Base-by-base conservation (phyloP, 1,140 invertebrate genomes). In the Capitella teleta region DNA sequence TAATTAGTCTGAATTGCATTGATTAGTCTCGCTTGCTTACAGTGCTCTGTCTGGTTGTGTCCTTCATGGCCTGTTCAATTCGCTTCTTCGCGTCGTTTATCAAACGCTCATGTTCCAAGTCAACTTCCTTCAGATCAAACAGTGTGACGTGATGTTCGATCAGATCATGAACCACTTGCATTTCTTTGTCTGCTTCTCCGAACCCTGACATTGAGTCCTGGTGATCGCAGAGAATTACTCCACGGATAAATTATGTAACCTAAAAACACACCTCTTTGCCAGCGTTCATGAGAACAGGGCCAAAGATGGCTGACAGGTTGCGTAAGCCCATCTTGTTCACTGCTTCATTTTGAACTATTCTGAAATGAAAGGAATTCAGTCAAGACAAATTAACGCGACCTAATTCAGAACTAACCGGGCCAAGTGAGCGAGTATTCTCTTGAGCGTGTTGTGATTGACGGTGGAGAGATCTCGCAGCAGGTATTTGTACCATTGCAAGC, bases 361-460 rank as follows among this genome's bases (percentile, higher is more conserved):
- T n/a, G 47, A 16, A 59, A 56, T 36, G 34, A 26, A 52, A 10
- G 41, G 54, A 45, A 58, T 21, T 21, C 12, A 2, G 2, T 8
- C 2, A 23, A 28, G 12, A 5, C 4, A 43, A 26, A 54, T 8
- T 8, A 42, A 24, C 21, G 24, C 1, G 28, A 43, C 12, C 8
- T 5, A n/a, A n/a, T n/a, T n/a, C n/a, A n/a, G n/a, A n/a, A 57
- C 55, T 55, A 56, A 70, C 67, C 55, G 57, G 43, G 84, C 76
- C 24, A 92, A 71, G 68, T 93, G 88, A 3, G 80, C 79, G 10
- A 91, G 77, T 41, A 92, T 73, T 54, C 80, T 79, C 18, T 82
- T 78, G 14, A 86, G 63, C 0, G 87, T 89, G 45, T 82, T 79
- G 44, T 79, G 78, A 26, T 83, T 80, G 1, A 92, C 78, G 1